Evolutionary conservation across 2,797 vertebrate species (phyloP).

Genomic region (Danio albolineatus): DNA sequence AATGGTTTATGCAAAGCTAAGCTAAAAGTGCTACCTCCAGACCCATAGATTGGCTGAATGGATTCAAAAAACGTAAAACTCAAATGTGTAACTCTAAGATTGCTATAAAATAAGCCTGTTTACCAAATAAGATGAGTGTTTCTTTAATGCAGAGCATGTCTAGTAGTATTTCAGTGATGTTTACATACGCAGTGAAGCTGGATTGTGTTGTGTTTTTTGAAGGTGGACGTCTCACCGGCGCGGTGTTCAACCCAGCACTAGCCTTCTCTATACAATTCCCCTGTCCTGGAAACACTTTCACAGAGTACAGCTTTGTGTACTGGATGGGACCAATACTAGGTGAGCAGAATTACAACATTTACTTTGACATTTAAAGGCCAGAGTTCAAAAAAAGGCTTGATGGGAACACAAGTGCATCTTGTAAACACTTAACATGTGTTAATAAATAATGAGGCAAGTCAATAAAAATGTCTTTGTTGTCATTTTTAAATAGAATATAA

Average conservation of each 20-base stretch:
- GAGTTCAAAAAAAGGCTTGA: not conserved
- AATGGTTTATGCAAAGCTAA: too few relatives aligned
- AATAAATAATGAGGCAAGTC: not conserved
- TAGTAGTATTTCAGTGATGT: not conserved
- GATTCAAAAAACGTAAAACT: too few relatives aligned
- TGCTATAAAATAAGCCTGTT: too few relatives aligned
- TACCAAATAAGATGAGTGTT: too few relatives aligned
- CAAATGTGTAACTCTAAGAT: too few relatives aligned
- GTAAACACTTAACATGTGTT: not conserved
- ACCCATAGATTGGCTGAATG: too few relatives aligned
- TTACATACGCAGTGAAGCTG: not conserved
- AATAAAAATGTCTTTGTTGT: not conserved
- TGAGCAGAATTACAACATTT: slow-evolving; percentile 68
- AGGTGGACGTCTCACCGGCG: slow-evolving; percentile 90
- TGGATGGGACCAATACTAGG: slow-evolving; percentile 89
- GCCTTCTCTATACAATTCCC: slow-evolving; percentile 88
- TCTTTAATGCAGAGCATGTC: not conserved
- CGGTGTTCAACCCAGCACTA: slow-evolving; percentile 91
- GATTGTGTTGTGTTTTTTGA: slow-evolving; percentile 34
- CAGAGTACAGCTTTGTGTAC: slow-evolving; percentile 85
- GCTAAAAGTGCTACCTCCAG: too few relatives aligned
- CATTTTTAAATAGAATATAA: not conserved
- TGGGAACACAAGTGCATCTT: not conserved
- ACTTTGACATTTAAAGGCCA: not conserved
- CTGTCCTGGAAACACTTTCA: slow-evolving; percentile 85